Evolutionary conservation across 1,140 invertebrate genomes (phyloP), one percentile per base, ranked within the genome.

Genomic region (Pollicipes pollicipes): DNA sequence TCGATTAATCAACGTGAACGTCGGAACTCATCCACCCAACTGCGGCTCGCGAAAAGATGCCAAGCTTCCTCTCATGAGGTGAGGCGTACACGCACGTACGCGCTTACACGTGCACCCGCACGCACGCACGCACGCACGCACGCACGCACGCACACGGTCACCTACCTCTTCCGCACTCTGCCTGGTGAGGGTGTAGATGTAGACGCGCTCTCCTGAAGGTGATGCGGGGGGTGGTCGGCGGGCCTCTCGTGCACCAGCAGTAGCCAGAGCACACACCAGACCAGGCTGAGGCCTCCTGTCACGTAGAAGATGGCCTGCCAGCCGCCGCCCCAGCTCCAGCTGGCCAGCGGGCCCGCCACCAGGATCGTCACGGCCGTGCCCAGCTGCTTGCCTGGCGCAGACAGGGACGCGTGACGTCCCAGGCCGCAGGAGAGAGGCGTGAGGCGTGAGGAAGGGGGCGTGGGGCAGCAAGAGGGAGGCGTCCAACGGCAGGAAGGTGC

Each of bases 231-330:
- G 83, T 97, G 93, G 69, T 88, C 81, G 1, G 85, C 84, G 0
- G 95, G 95, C 0, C 88, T 88, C 77, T 97, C 92, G 77, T 86
- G 93, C 13, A 93, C 86, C 21, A 95, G 81, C 0, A 88, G 78
- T 79, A 91, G 88, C 94, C 94, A 97, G 0, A 86, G 76, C 8
- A 89, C 76, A 32, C 90, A 90, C 93, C 93, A 96, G 66, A 90
- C 73, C 58, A 92, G 76, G 3, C 90, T 89, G 69, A 91, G 81
- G 27, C 81, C 82, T 74, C 90, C 90, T 45, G 89, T 91, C 70
- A 90, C 83, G 77, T 92, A 93, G 82, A 92, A 93, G 24, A 90
- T 88, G 16, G 87, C 89, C 71, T 88, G 86, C 90, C 90, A 93
- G 2, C 89, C 89, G 63, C 87, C 80, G 26, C 84, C 83, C 69